Percentiles rank a stretch among this genome's conserved stretches.
Evolutionary conservation across 1,140 invertebrate genomes (phyloP).

Genomic region (Aphidius gifuensis): DNA sequence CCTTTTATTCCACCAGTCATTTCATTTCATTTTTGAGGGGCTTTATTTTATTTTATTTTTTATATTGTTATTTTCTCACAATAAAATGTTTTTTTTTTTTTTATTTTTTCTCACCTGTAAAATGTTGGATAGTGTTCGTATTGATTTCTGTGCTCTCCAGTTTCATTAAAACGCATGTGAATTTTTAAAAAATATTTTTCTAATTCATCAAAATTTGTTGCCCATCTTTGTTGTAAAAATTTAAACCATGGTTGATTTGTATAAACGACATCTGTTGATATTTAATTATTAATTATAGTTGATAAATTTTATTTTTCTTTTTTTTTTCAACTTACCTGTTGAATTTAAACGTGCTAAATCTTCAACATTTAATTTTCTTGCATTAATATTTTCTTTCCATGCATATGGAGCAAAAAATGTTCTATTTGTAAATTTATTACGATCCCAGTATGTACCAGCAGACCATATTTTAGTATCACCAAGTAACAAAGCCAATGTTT

Average conservation of each 20-base stretch:
- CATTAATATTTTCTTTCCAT: constrained; percentile 81
- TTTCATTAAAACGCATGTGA: constrained; percentile 84
- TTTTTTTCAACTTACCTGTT: constrained; percentile 56
- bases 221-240: constrained; percentile 87
- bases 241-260: constrained; percentile 83
- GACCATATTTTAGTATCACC: constrained; percentile 90
- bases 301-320: too few species aligned
- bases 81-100: constrained; percentile 5
- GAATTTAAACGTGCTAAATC: constrained; percentile 79
- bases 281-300: neutral
- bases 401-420: constrained; percentile 93
- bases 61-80: too few species aligned
- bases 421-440: constrained; percentile 91
- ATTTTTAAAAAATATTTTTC: constrained; percentile 93
- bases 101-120: constrained; percentile 62
- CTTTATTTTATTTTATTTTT: constrained; percentile 11
- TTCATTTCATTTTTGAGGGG: constrained; percentile 12
- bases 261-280: constrained; percentile 67
- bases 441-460: constrained; percentile 90
- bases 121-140: constrained; percentile 88
- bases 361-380: constrained; percentile 81
- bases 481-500: constrained; percentile 85
- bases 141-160: constrained; percentile 75
- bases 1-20: constrained; percentile 23
- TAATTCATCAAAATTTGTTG: constrained; percentile 86